A percentile compares a stretch with the other conserved stretches of the same genome.
Evolutionary conservation across 2,113 vertebrate species (phyloP).

Genomic region (Oceanodroma tethys): DNA sequence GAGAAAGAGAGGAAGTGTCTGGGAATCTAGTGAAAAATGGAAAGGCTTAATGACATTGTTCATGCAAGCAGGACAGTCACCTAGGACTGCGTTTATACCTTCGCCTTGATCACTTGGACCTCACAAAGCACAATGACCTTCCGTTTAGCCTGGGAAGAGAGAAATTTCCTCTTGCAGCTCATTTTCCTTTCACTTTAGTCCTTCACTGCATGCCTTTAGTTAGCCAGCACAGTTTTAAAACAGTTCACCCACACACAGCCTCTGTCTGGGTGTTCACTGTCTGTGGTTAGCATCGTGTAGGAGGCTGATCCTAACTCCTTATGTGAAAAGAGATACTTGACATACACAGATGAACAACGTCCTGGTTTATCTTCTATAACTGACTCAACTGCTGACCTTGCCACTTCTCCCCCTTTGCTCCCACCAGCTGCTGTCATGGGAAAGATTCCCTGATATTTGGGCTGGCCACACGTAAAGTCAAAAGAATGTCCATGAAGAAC

Average conservation of each 20-base stretch:
- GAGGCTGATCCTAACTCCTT: slow-evolving; percentile 51
- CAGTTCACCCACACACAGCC: slow-evolving; percentile 33
- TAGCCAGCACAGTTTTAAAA: slow-evolving; percentile 22
- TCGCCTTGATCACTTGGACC: background rate
- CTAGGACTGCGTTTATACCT: background rate
- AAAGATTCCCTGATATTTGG: slow-evolving; percentile 72
- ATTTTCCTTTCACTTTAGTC: background rate
- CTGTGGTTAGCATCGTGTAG: slow-evolving; percentile 30
- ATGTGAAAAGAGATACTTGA: slow-evolving; percentile 20
- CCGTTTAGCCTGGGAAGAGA: background rate
- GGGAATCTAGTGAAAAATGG: background rate
- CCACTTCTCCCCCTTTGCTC: slow-evolving; percentile 67
- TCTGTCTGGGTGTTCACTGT: background rate
- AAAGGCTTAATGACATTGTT: background rate
- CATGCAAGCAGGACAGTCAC: background rate
- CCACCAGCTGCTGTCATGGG: slow-evolving; percentile 77
- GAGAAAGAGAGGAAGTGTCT: background rate
- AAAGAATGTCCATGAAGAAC: slow-evolving; percentile 69
- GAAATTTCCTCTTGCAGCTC: background rate
- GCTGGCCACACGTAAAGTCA: slow-evolving; percentile 67
- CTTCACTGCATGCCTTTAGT: background rate
- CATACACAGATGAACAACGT: slow-evolving; percentile 54
- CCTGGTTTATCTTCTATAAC: slow-evolving; percentile 54
- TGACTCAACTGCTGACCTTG: slow-evolving; percentile 69
- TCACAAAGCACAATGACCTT: background rate